Evolutionary conservation across 2,113 vertebrate genomes (phyloP).

Genomic region (Gavia stellata): DNA sequence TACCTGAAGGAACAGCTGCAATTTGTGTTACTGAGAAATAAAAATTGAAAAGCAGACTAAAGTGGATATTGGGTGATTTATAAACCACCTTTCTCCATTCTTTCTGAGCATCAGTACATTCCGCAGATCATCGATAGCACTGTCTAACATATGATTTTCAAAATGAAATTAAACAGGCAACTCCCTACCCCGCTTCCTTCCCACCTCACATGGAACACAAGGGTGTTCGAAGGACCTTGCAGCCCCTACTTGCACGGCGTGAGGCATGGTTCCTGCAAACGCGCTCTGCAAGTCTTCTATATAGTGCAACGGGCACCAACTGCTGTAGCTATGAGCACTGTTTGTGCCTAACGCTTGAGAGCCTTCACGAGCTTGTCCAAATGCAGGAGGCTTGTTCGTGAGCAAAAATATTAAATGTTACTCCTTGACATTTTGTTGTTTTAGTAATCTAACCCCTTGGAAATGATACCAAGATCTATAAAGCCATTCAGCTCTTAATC

Average conservation of each 20-base stretch:
- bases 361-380: not conserved
- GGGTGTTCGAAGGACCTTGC: not conserved
- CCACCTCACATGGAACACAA: not conserved
- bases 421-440: constrained; percentile 43
- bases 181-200: not conserved
- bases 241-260: not conserved
- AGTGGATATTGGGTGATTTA: constrained; percentile 60
- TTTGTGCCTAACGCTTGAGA: not conserved
- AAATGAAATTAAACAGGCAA: constrained; percentile 24
- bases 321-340: not conserved
- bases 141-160: constrained; percentile 25
- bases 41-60: constrained; percentile 56
- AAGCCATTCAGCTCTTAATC: constrained; percentile 58
- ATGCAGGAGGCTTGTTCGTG: not conserved
- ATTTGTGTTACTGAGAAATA: constrained; percentile 53
- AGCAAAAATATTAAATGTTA: constrained; percentile 6
- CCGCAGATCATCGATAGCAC: constrained; percentile 51
- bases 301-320: not conserved
- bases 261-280: not conserved
- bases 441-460: constrained; percentile 13
- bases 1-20: constrained; percentile 53
- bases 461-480: constrained; percentile 49
- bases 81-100: constrained; percentile 39
- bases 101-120: constrained; percentile 43
- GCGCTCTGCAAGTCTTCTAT: not conserved